Conservation (phyloP, 2,888 invertebrate genomes). For the Epistrophe eligans region DNA sequence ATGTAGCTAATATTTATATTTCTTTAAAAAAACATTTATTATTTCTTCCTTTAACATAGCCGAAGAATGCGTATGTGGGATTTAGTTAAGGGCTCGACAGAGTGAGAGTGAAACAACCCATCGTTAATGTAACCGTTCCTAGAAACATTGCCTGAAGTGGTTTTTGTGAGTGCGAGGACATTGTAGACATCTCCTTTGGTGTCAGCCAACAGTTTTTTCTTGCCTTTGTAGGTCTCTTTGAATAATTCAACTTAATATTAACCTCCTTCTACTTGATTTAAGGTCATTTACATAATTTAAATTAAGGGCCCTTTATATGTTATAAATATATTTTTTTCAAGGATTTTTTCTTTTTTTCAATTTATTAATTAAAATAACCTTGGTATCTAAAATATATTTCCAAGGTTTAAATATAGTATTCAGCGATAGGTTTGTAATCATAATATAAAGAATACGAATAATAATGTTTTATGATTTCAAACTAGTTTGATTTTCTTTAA, state of each 20-base stretch:
- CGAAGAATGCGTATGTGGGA: too few relatives aligned
- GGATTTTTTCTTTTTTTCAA: not conserved
- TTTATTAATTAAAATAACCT: not conserved
- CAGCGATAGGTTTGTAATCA: too few relatives aligned
- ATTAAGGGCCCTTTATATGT: not conserved
- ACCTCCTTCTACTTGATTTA: conserved; percentile 14
- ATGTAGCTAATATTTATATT: too few relatives aligned
- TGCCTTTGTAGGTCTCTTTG: not conserved
- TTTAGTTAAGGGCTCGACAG: too few relatives aligned
- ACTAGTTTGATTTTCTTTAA: too few relatives aligned
- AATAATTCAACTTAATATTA: conserved; percentile 1
- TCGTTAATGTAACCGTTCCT: too few relatives aligned
- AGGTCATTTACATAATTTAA: not conserved
- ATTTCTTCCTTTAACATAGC: too few relatives aligned
- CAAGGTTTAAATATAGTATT: not conserved
- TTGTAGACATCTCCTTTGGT: conserved; percentile 3
- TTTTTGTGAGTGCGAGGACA: not conserved
- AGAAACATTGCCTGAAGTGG: not conserved
- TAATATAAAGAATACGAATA: too few relatives aligned
- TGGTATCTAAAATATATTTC: not conserved
- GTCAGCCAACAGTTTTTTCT: not conserved
- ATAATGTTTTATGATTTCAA: too few relatives aligned
- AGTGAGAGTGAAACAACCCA: too few relatives aligned
- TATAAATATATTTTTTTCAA: not conserved
- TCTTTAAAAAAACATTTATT: too few relatives aligned